Conservation (phyloP, 2,888 invertebrate genomes). For the Morinoia aosen region DNA sequence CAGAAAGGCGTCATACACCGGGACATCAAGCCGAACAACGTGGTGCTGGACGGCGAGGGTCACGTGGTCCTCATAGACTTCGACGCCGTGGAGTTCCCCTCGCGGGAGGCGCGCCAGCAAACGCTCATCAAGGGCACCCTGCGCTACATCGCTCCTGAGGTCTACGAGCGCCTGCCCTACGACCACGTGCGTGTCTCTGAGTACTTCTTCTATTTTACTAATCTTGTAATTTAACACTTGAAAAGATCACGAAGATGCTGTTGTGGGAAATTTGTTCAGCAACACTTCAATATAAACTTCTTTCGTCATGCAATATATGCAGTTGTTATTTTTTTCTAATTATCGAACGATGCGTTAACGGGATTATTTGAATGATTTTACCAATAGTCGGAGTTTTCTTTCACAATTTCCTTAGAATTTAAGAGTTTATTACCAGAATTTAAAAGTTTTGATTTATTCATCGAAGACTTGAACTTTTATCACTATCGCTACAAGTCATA, state of each 20-base stretch:
- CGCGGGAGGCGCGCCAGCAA: neutral
- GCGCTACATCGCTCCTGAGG: constrained; percentile 41
- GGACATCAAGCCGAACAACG: constrained; percentile 47
- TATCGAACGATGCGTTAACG: neutral
- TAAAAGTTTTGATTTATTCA: no score
- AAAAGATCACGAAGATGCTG: neutral
- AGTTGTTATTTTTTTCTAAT: neutral
- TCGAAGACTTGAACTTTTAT: no score
- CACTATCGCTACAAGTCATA: no score
- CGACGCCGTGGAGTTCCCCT: neutral
- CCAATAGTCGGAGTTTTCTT: no score
- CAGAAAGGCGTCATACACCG: constrained; percentile 48
- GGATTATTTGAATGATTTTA: neutral
- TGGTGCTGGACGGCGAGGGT: constrained; percentile 32
- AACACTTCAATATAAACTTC: neutral
- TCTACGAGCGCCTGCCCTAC: neutral
- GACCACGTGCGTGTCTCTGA: constrained; percentile 7
- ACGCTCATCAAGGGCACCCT: neutral
- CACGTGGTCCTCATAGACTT: constrained; percentile 46
- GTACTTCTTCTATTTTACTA: neutral
- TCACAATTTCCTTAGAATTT: no score
- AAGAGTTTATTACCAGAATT: no score
- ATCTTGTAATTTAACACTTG: no score
- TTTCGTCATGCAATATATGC: neutral
- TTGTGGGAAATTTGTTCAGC: neutral